phyloP scores from a whole-genome alignment of 2,113 vertebrate genomes.

The Oncorhynchus clarkii region DNA sequence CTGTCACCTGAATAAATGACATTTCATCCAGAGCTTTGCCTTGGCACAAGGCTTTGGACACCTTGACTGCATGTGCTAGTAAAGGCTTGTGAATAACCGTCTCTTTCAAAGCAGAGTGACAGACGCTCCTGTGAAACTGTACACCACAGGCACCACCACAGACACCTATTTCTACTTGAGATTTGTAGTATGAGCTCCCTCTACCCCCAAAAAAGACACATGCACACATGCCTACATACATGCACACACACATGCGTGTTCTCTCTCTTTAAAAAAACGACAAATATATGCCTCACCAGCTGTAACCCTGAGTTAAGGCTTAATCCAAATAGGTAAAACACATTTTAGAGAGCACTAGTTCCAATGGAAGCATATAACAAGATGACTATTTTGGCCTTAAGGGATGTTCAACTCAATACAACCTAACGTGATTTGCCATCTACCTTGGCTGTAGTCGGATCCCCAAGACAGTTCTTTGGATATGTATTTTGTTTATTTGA shows the following conservation, averaged over 20 bases:
- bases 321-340: neutral
- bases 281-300: no score
- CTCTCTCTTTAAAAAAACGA: neutral
- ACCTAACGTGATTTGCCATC: no score
- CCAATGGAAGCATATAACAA: no score
- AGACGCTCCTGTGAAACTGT: slow-evolving; percentile 7
- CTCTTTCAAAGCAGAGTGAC: slow-evolving; percentile 1
- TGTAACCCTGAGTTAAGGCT: neutral
- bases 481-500: no score
- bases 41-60: slow-evolving; percentile 35
- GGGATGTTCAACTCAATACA: no score
- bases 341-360: no score
- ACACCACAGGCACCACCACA: no score
- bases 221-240: neutral
- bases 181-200: slow-evolving; percentile 18
- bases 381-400: no score
- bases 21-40: slow-evolving; percentile 6
- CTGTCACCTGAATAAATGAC: slow-evolving; percentile 59
- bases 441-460: no score
- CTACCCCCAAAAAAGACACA: neutral
- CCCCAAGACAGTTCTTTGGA: no score
- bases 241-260: neutral
- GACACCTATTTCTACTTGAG: slow-evolving; percentile 15
- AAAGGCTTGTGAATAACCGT: slow-evolving; percentile 28
- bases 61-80: slow-evolving; percentile 30